These are phyloP conservation scores for Globodera ellingtonae DNA, from an alignment of 1,140 invertebrate species.

Conservation along the genomic window DNA sequence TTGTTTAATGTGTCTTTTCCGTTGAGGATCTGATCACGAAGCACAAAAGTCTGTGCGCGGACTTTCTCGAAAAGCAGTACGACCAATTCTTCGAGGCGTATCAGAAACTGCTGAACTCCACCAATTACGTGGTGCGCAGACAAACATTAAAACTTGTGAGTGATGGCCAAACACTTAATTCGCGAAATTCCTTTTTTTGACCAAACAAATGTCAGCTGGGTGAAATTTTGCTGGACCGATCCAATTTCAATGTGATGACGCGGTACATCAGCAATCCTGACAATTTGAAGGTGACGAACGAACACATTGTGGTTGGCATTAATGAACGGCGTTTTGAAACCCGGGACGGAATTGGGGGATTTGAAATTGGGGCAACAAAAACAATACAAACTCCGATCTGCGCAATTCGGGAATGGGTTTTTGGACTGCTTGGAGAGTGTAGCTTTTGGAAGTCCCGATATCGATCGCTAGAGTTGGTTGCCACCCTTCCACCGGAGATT, in stretches of 20 bases:
- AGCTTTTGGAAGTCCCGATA: too few relatives aligned
- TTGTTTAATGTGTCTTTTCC: constrained; percentile 17
- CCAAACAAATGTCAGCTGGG: constrained; percentile 74
- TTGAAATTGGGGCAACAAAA: too few relatives aligned
- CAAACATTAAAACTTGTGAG: constrained; percentile 69
- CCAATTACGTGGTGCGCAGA: constrained; percentile 95
- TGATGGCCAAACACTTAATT: constrained; percentile 65
- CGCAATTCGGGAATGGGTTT: too few relatives aligned
- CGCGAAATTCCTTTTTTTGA: background rate
- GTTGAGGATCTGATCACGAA: constrained; percentile 92
- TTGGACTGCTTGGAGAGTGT: too few relatives aligned
- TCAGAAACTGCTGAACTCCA: constrained; percentile 92
- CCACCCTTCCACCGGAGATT: too few relatives aligned
- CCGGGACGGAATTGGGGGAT: too few relatives aligned
- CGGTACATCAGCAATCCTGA: constrained; percentile 98
- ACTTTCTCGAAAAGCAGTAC: constrained; percentile 97
- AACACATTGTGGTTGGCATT: too few relatives aligned
- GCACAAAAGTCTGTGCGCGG: constrained; percentile 95
- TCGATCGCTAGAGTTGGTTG: too few relatives aligned
- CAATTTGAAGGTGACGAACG: constrained; percentile 81
- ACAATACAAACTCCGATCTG: too few relatives aligned
- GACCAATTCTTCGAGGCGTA: constrained; percentile 96
- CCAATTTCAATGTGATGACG: constrained; percentile 99
- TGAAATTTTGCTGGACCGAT: constrained; percentile 92
- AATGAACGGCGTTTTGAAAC: too few relatives aligned